These are phyloP conservation scores for Tenualosa ilisha DNA, from an alignment of 2,797 vertebrate species.

Conservation along the genomic window DNA sequence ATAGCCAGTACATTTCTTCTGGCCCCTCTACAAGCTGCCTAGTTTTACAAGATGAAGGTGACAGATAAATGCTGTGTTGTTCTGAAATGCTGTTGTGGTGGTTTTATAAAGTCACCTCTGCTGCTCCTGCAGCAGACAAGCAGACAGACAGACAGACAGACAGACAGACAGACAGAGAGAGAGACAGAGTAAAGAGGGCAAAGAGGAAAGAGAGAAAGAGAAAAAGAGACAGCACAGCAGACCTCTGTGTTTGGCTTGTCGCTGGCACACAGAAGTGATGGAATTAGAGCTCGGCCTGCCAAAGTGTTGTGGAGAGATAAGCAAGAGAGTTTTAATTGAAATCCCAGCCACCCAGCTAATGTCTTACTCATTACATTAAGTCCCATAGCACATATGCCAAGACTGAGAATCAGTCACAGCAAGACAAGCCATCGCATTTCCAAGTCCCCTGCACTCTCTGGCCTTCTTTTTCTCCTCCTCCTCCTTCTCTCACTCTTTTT, in stretches of 20 bases:
- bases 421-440: neutral
- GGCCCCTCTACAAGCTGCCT: neutral
- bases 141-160: neutral
- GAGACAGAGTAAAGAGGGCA: no score
- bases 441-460: neutral
- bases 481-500: neutral
- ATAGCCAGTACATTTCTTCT: neutral
- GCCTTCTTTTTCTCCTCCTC: neutral
- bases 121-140: neutral
- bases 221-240: neutral
- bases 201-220: neutral
- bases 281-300: slow-evolving; percentile 42
- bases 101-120: no score
- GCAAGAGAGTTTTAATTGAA: slow-evolving; percentile 17
- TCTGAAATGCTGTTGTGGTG: neutral
- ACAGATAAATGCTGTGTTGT: neutral
- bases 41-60: neutral
- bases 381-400: slow-evolving; percentile 2
- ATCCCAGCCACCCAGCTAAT: slow-evolving; percentile 11
- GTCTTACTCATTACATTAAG: slow-evolving; percentile 17
- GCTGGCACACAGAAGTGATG: neutral
- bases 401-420: neutral
- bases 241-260: neutral
- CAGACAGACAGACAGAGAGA: no score
- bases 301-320: slow-evolving; percentile 1